These are phyloP conservation scores for Tipula unca DNA, from an alignment of 2,888 invertebrate genomes.

Conservation along the genomic window DNA sequence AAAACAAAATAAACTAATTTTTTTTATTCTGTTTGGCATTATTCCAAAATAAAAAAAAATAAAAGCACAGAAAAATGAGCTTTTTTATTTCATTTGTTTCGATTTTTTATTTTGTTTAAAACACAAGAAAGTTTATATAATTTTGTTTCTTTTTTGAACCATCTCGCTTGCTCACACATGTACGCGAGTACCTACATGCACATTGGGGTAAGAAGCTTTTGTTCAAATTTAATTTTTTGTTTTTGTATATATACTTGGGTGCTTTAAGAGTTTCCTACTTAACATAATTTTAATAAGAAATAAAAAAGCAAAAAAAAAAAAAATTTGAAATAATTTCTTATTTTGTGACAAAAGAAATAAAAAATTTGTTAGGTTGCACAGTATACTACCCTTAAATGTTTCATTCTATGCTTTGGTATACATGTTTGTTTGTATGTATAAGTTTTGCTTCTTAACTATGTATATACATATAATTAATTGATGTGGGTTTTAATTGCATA, in stretches of 20 bases:
- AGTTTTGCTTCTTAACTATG: not conserved
- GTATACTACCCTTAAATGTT: not conserved
- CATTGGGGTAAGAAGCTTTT: not conserved
- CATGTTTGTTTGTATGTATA: not conserved
- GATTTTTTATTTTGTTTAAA: not conserved
- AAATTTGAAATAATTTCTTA: not conserved
- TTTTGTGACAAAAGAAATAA: not conserved
- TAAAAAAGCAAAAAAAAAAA: no score
- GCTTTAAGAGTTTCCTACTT: not conserved
- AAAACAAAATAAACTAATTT: not conserved
- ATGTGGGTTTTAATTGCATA: not conserved
- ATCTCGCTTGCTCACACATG: not conserved
- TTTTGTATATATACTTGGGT: not conserved
- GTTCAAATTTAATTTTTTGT: not conserved
- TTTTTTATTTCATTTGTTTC: constrained; percentile 9
- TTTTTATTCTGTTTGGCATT: not conserved
- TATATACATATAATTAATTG: not conserved
- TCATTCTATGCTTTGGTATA: not conserved
- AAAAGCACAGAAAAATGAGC: not conserved
- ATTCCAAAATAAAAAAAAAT: not conserved
- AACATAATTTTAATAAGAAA: not conserved
- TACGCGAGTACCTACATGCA: not conserved
- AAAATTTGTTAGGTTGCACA: not conserved
- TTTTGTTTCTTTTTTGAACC: not conserved
- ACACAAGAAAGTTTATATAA: not conserved